Conservation (phyloP, 1,140 invertebrate genomes). For the Alviniconcha marisindica region DNA sequence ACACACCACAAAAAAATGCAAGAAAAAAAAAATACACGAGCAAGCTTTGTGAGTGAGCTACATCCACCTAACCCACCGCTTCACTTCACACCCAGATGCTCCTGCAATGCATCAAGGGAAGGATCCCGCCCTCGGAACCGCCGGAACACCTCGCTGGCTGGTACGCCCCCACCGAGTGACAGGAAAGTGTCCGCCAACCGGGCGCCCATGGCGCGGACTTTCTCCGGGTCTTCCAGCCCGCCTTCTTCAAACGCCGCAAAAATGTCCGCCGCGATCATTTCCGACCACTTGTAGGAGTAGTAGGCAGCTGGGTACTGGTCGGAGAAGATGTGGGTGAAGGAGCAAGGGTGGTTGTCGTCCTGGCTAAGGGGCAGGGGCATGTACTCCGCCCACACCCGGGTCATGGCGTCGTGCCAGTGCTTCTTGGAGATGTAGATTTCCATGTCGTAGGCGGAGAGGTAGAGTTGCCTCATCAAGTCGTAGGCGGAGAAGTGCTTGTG, state of each 20-base stretch:
- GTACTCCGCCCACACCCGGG: conserved; percentile 33
- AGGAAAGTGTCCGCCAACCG: conserved; percentile 92
- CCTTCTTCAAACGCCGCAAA: conserved; percentile 90
- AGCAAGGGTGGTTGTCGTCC: conserved; percentile 81
- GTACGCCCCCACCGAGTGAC: conserved; percentile 86
- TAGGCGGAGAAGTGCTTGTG: conserved; percentile 89
- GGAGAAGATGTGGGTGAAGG: conserved; percentile 80
- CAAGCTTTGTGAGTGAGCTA: too few relatives aligned
- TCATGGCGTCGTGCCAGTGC: conserved; percentile 42
- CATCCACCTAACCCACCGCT: background rate
- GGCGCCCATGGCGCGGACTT: conserved; percentile 65
- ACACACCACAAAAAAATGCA: too few relatives aligned
- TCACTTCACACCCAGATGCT: conserved; percentile 38
- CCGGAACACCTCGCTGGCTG: conserved; percentile 90
- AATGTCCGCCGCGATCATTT: conserved; percentile 92
- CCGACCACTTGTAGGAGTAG: conserved; percentile 76
- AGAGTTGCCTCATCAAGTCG: conserved; percentile 87
- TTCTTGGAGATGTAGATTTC: conserved; percentile 82
- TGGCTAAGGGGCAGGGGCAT: conserved; percentile 42
- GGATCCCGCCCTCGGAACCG: conserved; percentile 94
- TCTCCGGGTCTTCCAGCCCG: conserved; percentile 62
- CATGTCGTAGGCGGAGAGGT: conserved; percentile 89
- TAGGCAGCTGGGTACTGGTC: conserved; percentile 75
- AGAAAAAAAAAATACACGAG: too few relatives aligned
- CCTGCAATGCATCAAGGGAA: conserved; percentile 80